Conservation (phyloP, 2,888 invertebrate genomes). For the Leptinotarsa rubiginosa region DNA sequence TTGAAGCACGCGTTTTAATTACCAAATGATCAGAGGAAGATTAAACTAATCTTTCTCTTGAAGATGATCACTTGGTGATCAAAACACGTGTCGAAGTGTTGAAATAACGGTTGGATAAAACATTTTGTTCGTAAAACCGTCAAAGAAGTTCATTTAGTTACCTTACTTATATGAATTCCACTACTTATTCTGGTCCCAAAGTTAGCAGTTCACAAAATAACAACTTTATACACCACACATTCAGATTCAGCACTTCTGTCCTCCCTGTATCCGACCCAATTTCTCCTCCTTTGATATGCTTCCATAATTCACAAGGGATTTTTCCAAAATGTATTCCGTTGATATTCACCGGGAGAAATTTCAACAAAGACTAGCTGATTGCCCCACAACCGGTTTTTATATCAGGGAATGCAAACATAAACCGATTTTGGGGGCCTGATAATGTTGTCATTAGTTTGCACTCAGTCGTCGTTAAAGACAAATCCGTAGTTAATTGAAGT, state of each 20-base stretch:
- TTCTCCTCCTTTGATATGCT: background rate
- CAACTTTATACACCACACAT: background rate
- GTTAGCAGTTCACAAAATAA: background rate
- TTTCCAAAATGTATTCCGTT: constrained; percentile 21
- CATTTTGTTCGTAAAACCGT: no score
- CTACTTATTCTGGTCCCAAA: no score
- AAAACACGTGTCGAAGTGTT: no score
- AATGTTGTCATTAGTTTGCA: constrained; percentile 40
- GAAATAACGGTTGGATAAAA: no score
- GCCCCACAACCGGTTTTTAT: constrained; percentile 24
- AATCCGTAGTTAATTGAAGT: constrained; percentile 39
- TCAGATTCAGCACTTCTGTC: no score
- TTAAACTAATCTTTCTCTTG: no score
- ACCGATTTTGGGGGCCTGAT: constrained; percentile 34
- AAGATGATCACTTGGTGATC: no score
- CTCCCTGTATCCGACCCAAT: background rate
- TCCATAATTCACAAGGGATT: constrained; percentile 12
- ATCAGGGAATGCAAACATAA: constrained; percentile 33
- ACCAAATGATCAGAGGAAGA: no score
- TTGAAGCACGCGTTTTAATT: no score
- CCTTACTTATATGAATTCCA: no score
- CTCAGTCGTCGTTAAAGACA: constrained; percentile 37
- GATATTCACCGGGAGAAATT: constrained; percentile 6
- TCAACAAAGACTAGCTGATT: constrained; percentile 25
- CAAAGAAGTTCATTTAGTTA: no score